These are phyloP conservation scores for Orthosia cruda DNA, from an alignment of 2,888 invertebrate species.

Conservation along the genomic window DNA sequence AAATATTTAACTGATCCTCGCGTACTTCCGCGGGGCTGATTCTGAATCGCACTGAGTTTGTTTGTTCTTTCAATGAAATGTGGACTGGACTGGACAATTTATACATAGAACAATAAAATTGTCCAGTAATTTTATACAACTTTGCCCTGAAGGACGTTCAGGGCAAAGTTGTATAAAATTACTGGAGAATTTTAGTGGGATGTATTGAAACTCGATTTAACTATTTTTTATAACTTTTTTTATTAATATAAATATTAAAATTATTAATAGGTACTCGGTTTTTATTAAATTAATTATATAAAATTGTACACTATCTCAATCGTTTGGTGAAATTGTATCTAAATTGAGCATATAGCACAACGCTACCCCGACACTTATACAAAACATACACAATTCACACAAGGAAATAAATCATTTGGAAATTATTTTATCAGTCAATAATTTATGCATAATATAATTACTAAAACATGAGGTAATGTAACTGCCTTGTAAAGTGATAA, in stretches of 20 bases:
- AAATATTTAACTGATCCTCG: not conserved
- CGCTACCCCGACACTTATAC: conserved; percentile 89
- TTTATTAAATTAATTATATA: conserved; percentile 90
- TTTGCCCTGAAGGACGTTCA: too few relatives aligned
- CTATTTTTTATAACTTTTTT: conserved; percentile 89
- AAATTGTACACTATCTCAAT: conserved; percentile 91
- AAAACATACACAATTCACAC: conserved; percentile 87
- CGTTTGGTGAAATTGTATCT: conserved; percentile 91
- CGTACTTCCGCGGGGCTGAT: too few relatives aligned
- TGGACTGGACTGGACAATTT: not conserved
- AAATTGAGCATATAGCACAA: conserved; percentile 92
- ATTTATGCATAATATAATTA: conserved; percentile 88
- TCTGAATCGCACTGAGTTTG: not conserved
- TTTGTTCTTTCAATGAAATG: not conserved
- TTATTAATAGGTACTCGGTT: conserved; percentile 92
- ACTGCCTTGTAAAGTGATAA: conserved; percentile 89
- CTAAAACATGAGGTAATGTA: conserved; percentile 89
- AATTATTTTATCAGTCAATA: conserved; percentile 91
- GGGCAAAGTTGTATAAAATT: too few relatives aligned
- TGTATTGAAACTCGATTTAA: conserved; percentile 78
- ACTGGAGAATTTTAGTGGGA: conserved; percentile 72
- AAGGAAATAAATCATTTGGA: conserved; percentile 90
- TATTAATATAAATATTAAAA: conserved; percentile 92
- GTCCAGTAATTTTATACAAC: too few relatives aligned
- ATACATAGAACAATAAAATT: too few relatives aligned